Evolutionary conservation across 2,797 vertebrate genomes (phyloP).

Genomic region (Alfaro cultratus): DNA sequence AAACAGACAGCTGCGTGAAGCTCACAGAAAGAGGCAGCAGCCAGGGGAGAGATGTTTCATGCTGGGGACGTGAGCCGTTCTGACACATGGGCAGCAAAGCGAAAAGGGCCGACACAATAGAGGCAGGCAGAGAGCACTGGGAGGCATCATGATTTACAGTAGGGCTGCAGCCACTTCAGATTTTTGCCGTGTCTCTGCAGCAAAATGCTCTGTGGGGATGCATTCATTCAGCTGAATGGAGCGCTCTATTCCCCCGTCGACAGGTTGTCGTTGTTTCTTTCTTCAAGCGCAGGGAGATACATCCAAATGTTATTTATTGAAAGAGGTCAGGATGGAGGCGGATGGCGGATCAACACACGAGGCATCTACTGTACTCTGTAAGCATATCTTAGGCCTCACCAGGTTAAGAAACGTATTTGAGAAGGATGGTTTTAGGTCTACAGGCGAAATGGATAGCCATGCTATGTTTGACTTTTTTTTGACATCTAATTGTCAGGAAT

Average conservation of each 20-base stretch:
- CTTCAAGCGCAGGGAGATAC: conserved; percentile 13
- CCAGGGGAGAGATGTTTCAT: conserved; percentile 73
- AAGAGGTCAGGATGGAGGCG: conserved; percentile 1
- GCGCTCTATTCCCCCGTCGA: background rate
- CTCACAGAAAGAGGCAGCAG: conserved; percentile 76
- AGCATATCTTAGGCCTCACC: background rate
- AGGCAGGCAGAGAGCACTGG: conserved; percentile 59
- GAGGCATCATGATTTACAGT: conserved; percentile 69
- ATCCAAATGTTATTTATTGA: conserved; percentile 37
- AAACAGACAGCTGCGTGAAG: conserved; percentile 71
- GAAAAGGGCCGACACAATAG: conserved; percentile 60
- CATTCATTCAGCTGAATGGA: conserved; percentile 53
- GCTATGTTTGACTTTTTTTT: background rate
- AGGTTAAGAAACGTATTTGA: background rate
- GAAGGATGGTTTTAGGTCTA: background rate
- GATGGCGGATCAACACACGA: background rate
- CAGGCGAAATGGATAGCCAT: background rate
- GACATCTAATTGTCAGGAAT: background rate
- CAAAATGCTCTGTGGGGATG: conserved; percentile 54
- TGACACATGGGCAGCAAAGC: conserved; percentile 74
- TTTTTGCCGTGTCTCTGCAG: conserved; percentile 46
- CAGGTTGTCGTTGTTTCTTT: conserved; percentile 42
- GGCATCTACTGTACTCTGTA: background rate
- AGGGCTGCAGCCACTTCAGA: conserved; percentile 62
- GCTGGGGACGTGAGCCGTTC: conserved; percentile 62